phyloP scores from a whole-genome alignment of 1,140 invertebrate genomes.

The Pteromalus puparum region DNA sequence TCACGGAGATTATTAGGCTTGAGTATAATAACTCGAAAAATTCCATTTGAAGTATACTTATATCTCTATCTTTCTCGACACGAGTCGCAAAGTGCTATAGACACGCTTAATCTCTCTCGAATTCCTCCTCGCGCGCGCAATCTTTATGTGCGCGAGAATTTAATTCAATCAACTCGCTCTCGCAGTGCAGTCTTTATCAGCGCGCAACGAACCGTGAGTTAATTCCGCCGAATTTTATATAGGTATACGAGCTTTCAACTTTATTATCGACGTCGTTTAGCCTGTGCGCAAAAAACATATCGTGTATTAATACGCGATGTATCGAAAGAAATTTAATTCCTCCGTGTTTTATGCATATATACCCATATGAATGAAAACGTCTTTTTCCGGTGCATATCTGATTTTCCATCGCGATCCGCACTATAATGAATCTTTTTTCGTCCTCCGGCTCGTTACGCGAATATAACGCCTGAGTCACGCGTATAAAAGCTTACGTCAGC shows the following conservation, averaged over 20 bases:
- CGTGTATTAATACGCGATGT: too few species aligned
- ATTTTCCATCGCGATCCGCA: neutral
- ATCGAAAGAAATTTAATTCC: neutral
- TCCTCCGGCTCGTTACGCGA: slow-evolving; percentile 6
- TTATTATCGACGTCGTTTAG: neutral
- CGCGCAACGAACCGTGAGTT: neutral
- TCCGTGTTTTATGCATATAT: neutral
- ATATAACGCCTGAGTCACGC: slow-evolving; percentile 21
- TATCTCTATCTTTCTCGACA: too few species aligned
- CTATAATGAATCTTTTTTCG: neutral
- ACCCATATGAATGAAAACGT: neutral
- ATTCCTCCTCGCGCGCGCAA: too few species aligned
- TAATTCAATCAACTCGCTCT: too few species aligned
- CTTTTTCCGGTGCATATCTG: neutral
- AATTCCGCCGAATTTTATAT: neutral
- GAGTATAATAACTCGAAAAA: neutral
- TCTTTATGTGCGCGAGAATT: too few species aligned
- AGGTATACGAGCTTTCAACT: neutral
- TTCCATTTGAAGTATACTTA: neutral
- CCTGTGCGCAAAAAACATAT: too few species aligned
- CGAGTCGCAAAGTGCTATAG: too few species aligned
- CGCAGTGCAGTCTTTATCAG: neutral
- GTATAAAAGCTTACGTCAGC: slow-evolving; percentile 21
- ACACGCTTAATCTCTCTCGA: too few species aligned
- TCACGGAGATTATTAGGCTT: neutral